A percentile compares a stretch with the other conserved stretches of the same genome.
Evolutionary conservation across 1,140 invertebrate species (phyloP).

Genomic region (Drosophila trapezifrons): DNA sequence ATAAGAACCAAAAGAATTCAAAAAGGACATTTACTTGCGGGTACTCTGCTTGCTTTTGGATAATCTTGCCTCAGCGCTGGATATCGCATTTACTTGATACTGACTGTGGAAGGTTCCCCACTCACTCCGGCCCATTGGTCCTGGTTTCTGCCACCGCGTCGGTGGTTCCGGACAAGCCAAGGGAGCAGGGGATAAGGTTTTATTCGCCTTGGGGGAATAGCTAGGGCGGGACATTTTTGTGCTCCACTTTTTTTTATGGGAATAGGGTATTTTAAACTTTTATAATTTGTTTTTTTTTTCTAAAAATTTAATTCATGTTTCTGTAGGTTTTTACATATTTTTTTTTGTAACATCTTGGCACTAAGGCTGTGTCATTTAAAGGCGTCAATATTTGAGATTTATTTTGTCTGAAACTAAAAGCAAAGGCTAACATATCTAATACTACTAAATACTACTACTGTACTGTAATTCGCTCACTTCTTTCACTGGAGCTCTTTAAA

Average conservation of each 20-base stretch:
- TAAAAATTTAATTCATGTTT: background rate
- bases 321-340: background rate
- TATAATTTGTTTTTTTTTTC: background rate
- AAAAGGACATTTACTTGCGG: conserved; percentile 7
- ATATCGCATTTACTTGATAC: conserved; percentile 5
- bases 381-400: background rate
- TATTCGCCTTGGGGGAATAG: too few relatives aligned
- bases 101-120: conserved; percentile 60
- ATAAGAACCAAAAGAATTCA: background rate
- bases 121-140: conserved; percentile 55
- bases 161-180: conserved; percentile 17
- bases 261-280: too few relatives aligned
- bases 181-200: background rate
- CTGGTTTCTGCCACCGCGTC: conserved; percentile 61
- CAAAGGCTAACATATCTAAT: too few relatives aligned
- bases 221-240: background rate
- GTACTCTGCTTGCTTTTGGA: background rate
- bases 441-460: too few relatives aligned
- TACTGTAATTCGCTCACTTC: background rate
- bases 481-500: background rate
- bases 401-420: background rate
- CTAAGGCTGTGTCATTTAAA: background rate
- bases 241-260: too few relatives aligned
- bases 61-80: background rate
- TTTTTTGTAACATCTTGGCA: background rate